Conservation (phyloP, 2,113 vertebrate species). For the Phylloscopus trochilus region DNA sequence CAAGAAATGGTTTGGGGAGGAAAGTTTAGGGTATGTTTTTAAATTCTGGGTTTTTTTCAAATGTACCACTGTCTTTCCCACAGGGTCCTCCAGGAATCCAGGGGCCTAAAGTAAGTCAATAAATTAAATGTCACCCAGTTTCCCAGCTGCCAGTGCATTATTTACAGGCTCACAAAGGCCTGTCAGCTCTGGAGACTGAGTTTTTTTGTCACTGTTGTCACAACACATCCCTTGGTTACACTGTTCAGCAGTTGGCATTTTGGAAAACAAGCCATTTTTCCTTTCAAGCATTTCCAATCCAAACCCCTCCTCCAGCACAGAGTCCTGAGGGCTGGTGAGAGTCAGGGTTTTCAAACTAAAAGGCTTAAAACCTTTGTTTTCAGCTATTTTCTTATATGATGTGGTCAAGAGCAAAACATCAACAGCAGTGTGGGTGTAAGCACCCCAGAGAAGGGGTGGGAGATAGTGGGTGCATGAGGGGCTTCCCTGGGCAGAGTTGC, state of each 20-base stretch:
- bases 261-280: neutral
- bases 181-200: constrained; percentile 10
- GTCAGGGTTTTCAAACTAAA: neutral
- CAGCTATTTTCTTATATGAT: neutral
- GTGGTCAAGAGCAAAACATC: neutral
- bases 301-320: neutral
- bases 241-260: neutral
- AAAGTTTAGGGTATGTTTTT: neutral
- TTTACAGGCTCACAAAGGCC: constrained; percentile 30
- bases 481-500: neutral
- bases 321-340: neutral
- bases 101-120: constrained; percentile 85
- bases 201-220: neutral
- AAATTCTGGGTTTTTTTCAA: neutral
- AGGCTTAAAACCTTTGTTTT: neutral
- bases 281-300: neutral
- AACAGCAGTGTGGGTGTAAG: rapidly evolving
- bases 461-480: rapidly evolving
- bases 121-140: neutral
- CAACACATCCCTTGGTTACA: neutral
- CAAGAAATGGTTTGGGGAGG: neutral
- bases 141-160: constrained; percentile 4
- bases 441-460: neutral
- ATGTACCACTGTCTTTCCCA: constrained; percentile 26
- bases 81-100: constrained; percentile 90